Evolutionary conservation across 2,113 vertebrate genomes (phyloP), one percentile per base, ranked within the genome.

Genomic region (Baryphthengus martii): DNA sequence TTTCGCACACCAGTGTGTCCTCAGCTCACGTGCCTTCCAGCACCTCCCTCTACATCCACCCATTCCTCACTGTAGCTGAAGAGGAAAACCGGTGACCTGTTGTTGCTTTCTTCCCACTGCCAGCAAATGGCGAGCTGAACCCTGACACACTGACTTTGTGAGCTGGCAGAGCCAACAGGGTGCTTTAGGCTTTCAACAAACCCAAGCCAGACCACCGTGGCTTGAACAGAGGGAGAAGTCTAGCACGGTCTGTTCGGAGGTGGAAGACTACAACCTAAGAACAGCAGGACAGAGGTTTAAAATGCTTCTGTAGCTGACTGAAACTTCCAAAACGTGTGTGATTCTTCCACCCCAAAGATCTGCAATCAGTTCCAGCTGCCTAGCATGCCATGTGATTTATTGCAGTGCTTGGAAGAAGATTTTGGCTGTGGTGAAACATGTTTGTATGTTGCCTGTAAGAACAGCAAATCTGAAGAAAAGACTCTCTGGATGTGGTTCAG

Each of bases 281-380:
- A 84, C 50, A 86, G 33, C 58, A 77, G 37, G 58, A 56, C 33
- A 62, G 77, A 72, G 44, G 45, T 53, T 88, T 88, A 83, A 94
- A 93, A 79, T 55, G 49, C 71, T 95, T 90, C 74, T 91, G 77
- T 42, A 88, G 49, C 53, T 94, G 25, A 79, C 56, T 82, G 62
- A 85, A 93, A 56, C 65, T 31, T 95, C 81, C 49, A 85, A 95
- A 90, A 89, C 6, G 0, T 56, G 84, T 95, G 53, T 75, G 56
- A 71, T 81, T 95, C 44, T 85, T 92, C 81, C 66, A 81, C 28
- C 45, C 86, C 23, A 49, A 89, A 91, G 61, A 62, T 95, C 56
- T 5, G 0, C 73, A 95, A 95, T 96, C 84, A 70, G 1, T 95
- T 95, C 89, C 94, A 97, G 91, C 93, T 97, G 96, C 77, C n/a